A percentile compares a stretch with the other conserved stretches of the same genome.
Evolutionary conservation across 1,140 invertebrate genomes (phyloP).

Genomic region (Lepidurus packardi): DNA sequence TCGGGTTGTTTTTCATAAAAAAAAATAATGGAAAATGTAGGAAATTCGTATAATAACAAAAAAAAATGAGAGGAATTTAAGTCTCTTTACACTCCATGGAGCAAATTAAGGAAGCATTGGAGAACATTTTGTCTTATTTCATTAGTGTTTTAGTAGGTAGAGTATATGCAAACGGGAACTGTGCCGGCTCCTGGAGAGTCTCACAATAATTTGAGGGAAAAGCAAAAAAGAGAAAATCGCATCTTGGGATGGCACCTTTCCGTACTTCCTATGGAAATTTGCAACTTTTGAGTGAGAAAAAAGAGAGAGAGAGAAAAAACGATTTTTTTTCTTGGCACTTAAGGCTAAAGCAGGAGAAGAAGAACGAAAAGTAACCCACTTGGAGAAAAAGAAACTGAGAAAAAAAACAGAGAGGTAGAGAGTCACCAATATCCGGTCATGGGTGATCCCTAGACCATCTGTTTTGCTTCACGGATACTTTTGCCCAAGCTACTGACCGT

Average conservation of each 20-base stretch:
- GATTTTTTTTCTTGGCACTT: no score
- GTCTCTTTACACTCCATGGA: background rate
- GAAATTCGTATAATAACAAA: background rate
- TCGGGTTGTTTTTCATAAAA: background rate
- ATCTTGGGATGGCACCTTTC: no score
- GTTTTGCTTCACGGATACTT: conserved; percentile 3
- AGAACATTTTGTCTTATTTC: background rate
- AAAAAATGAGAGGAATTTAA: background rate
- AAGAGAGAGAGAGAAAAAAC: no score
- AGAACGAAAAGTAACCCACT: background rate
- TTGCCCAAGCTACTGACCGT: background rate
- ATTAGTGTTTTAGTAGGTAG: no score
- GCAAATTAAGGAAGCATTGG: background rate
- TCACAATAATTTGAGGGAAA: no score
- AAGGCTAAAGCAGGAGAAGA: no score
- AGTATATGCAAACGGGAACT: no score
- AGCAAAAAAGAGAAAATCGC: no score
- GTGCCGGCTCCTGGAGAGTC: no score
- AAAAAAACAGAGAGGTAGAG: background rate
- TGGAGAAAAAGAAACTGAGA: background rate
- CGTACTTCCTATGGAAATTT: no score
- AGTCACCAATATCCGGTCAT: background rate
- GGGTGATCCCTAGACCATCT: conserved; percentile 1
- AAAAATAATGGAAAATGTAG: background rate
- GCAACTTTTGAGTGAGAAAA: no score